phyloP scores from a whole-genome alignment of 2,797 vertebrate species.

The Sebastes diploproa region DNA sequence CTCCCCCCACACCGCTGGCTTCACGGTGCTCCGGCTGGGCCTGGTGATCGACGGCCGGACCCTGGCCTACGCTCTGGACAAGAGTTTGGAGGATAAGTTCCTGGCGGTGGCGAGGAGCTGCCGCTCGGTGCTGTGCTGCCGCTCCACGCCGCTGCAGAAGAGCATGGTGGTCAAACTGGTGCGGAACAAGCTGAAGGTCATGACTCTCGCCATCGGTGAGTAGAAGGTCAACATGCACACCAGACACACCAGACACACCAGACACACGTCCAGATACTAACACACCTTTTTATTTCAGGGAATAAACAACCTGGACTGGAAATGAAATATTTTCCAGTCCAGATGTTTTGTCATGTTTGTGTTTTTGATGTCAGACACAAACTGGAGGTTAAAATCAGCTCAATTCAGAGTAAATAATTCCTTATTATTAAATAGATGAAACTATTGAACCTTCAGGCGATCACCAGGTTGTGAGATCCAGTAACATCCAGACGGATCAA shows the following conservation, averaged over 20 bases:
- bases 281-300: no score
- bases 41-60: constrained; percentile 95
- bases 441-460: neutral
- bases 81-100: constrained; percentile 91
- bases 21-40: constrained; percentile 83
- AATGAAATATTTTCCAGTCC: neutral
- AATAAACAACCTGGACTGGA: no score
- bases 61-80: constrained; percentile 92
- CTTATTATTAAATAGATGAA: neutral
- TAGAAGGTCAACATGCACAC: no score
- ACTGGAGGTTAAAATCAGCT: neutral
- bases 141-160: constrained; percentile 96
- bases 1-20: constrained; percentile 58
- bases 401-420: neutral
- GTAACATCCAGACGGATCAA: neutral
- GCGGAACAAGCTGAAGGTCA: constrained; percentile 95
- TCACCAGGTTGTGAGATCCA: neutral
- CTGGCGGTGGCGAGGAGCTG: constrained; percentile 90
- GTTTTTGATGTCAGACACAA: neutral
- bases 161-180: constrained; percentile 98
- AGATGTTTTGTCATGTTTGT: neutral
- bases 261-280: no score
- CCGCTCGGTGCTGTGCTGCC: constrained; percentile 93
- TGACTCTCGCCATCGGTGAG: constrained; percentile 88
- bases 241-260: no score